Base-by-base conservation (phyloP, 2,888 invertebrate genomes). In the Nemotelus pantherinus region DNA sequence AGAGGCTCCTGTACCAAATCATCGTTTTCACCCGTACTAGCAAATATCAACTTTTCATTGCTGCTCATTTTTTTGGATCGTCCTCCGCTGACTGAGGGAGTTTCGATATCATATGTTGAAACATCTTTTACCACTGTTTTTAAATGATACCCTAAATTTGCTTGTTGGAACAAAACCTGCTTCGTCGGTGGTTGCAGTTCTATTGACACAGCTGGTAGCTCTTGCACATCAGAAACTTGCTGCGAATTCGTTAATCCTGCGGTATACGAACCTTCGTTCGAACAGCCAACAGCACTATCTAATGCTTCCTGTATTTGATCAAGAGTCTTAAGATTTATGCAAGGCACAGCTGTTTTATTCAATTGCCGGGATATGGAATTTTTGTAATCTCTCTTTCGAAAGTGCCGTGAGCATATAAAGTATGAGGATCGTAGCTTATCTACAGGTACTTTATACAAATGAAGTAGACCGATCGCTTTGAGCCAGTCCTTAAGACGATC, bases 321-420 rank as follows among this genome's bases (percentile, higher is more conserved):
- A 0, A 83, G 76, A n/a, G 80, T 55, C 3, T 74, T 81, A 0
- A 83, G 64, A 81, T 83, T 83, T n/a, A 83, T 58, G 3, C 79
- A 80, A 0, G 84, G 84, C 45, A 82, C 53, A 3, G 83, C 83
- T 0, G 81, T 82, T 68, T 79, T 80, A 79, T 84, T 84, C 25
- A 84, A 77, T 43, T 80, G 74, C 4, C 83, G 81, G 0, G 83
- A 83, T n/a, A 80, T 76, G 0, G 78, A 6, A 80, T 83, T 81
- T 48, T 81, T 82, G 53, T 84, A 84, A 53, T 83, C 83, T n/a
- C 80, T 64, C 3, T 77, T 72, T 0, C 82, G 81, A 81, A 84
- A 84, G 70, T 84, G 84, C 3, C 82, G 81, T 10, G 82, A 78
- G 47, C 84, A 84, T 3, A 83, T 79, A 71, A 82, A 82, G 48